Evolutionary conservation across 2,888 invertebrate species (phyloP), one percentile per base, ranked within the genome.

Genomic region (Eupsilia transversa): DNA sequence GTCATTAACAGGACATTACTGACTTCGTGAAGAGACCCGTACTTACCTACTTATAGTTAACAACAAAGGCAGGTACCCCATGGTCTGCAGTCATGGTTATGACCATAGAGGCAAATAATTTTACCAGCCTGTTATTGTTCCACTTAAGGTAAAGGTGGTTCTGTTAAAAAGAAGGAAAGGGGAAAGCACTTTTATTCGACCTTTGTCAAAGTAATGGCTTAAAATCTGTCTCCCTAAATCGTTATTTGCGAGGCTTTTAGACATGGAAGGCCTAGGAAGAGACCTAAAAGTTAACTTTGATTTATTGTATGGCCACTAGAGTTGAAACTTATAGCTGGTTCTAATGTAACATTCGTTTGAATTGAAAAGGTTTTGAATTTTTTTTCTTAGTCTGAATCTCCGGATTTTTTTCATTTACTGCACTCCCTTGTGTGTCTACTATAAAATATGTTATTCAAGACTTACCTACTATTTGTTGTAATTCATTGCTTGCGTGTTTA

Each of bases 161-260:
- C 35, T 35, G 35, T 14, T 14, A 23, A 3, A 35, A n/a, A 35
- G 7, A 60, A 38, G 49, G n/a, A 77, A 56, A 46, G 52, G 12
- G 23, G n/a, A n/a, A 69, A 60, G 33, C 75, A 78, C n/a, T n/a
- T 63, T 71, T 72, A 41, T 52, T 64, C 61, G 54, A 79, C 74
- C 80, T 72, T 78, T 65, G 30, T 83, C 52, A 77, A 73, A 80
- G 72, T 72, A 79, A 84, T 84, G 75, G 75, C 49, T 64, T 60
- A 14, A 76, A 76, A 84, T 81, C 63, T 74, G 72, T 74, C 79
- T 57, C 6, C 38, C 17, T 83, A 75, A 81, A 81, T 79, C 82
- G 74, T 79, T 72, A 82, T 84, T 82, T 80, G 60, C 43, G 61
- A 60, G 52, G 63, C 81, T 64, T 74, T 41, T 74, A 77, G 59